phyloP scores from a whole-genome alignment of 2,113 vertebrate species.

The Carassius gibelio region DNA sequence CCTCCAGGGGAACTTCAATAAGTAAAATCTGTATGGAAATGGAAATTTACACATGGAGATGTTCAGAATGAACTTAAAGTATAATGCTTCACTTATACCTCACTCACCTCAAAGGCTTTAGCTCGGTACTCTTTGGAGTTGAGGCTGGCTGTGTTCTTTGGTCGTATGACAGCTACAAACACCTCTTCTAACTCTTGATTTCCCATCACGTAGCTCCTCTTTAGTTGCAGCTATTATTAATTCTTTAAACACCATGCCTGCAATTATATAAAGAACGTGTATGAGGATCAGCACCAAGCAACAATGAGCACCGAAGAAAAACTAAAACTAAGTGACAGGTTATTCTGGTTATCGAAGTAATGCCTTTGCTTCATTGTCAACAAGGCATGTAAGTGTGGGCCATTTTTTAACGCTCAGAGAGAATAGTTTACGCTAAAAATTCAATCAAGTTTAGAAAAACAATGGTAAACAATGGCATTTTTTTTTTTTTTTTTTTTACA shows the following conservation, averaged over 20 bases:
- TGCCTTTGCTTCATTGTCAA: neutral
- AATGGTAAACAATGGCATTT: too few species aligned
- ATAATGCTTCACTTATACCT: neutral
- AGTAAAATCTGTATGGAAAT: slow-evolving; percentile 84
- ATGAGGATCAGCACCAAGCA: neutral
- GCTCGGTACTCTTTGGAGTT: slow-evolving; percentile 96
- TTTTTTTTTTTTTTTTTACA: too few species aligned
- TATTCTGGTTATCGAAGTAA: too few species aligned
- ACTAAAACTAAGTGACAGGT: too few species aligned
- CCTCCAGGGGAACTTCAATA: slow-evolving; percentile 94
- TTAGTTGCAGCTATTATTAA: slow-evolving; percentile 23
- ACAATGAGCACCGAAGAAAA: too few species aligned
- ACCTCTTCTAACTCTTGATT: slow-evolving; percentile 89
- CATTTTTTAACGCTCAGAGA: neutral
- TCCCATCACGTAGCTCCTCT: slow-evolving; percentile 79
- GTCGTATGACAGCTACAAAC: slow-evolving; percentile 94
- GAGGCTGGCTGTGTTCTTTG: slow-evolving; percentile 92
- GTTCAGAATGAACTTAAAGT: neutral
- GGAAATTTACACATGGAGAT: slow-evolving; percentile 37
- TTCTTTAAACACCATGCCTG: slow-evolving; percentile 54
- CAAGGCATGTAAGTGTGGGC: too few species aligned
- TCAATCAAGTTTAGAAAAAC: too few species aligned
- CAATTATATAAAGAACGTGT: neutral
- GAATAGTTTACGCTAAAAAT: too few species aligned
- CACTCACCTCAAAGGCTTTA: slow-evolving; percentile 92